Percentiles rank a stretch among this genome's conserved stretches.
These are phyloP conservation scores for Pseudomugil tenellus DNA, from an alignment of 2,797 vertebrate genomes.

Conservation along the genomic window DNA sequence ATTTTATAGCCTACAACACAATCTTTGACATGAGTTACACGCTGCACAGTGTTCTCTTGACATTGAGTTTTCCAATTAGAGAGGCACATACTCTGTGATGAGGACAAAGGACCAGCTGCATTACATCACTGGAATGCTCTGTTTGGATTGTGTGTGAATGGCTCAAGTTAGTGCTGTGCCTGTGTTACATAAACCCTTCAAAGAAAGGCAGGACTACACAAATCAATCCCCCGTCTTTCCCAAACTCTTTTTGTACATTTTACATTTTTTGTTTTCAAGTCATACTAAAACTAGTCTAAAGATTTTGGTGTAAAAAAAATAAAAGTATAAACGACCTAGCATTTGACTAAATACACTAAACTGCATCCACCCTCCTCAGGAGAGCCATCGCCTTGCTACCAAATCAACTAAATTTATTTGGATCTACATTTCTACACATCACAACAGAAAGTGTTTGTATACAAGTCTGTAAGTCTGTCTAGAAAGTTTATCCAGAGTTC, in stretches of 20 bases:
- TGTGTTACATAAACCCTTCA: constrained; percentile 70
- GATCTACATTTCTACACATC: no score
- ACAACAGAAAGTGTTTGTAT: no score
- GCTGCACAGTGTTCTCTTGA: constrained; percentile 45
- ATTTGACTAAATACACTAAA: no score
- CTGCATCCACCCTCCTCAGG: no score
- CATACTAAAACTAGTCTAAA: no score
- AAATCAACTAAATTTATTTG: no score
- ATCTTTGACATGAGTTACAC: constrained; percentile 17
- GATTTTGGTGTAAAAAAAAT: no score
- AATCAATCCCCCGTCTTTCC: constrained; percentile 29
- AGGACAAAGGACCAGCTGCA: constrained; percentile 76
- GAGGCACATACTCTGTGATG: constrained; percentile 39
- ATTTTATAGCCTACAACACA: constrained; percentile 2
- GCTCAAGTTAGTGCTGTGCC: constrained; percentile 53
- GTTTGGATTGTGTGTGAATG: constrained; percentile 49
- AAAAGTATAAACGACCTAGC: no score
- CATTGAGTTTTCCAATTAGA: constrained; percentile 61
- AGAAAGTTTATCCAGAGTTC: no score
- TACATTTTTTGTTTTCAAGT: not conserved
- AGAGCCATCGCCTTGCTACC: no score
- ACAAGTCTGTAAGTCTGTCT: no score
- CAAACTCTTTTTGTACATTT: not conserved
- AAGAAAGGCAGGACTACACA: constrained; percentile 41
- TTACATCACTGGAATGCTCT: constrained; percentile 82